Conservation (phyloP, 2,888 invertebrate species). For the Brenthis daphne region DNA sequence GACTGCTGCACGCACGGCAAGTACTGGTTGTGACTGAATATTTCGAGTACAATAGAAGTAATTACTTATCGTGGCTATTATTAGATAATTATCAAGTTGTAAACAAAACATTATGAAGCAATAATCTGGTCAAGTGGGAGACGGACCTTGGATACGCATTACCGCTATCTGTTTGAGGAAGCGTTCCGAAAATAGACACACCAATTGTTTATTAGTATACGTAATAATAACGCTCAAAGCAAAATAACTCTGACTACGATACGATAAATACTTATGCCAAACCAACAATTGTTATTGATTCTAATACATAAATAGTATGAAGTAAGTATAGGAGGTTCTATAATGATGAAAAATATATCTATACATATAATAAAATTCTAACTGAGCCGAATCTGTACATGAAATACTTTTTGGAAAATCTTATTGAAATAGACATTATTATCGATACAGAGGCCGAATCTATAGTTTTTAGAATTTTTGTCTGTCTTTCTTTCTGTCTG, state of each 20-base stretch:
- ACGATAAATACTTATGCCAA: too few species aligned
- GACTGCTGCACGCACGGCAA: background rate
- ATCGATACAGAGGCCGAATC: too few species aligned
- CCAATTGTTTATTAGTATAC: conserved; percentile 20
- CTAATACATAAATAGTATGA: too few species aligned
- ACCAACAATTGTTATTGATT: too few species aligned
- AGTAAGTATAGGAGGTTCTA: background rate
- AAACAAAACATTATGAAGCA: conserved; percentile 20
- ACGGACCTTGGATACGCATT: conserved; percentile 35
- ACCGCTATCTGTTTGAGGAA: conserved; percentile 39
- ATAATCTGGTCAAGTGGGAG: conserved; percentile 34
- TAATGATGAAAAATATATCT: conserved; percentile 4
- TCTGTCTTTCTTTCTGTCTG: too few species aligned
- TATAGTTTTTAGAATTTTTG: too few species aligned
- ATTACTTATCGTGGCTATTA: conserved; percentile 14
- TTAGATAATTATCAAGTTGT: conserved; percentile 10
- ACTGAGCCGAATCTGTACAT: too few species aligned
- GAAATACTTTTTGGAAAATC: too few species aligned
- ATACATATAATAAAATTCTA: too few species aligned
- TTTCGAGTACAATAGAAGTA: conserved; percentile 9
- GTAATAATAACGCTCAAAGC: background rate
- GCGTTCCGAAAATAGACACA: conserved; percentile 37
- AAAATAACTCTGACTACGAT: background rate
- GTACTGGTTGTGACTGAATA: background rate
- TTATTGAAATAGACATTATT: too few species aligned